A percentile compares a stretch with the other conserved stretches of the same genome.
phyloP scores from a whole-genome alignment of 2,797 vertebrate species.

The Hephaestus fuliginosus region DNA sequence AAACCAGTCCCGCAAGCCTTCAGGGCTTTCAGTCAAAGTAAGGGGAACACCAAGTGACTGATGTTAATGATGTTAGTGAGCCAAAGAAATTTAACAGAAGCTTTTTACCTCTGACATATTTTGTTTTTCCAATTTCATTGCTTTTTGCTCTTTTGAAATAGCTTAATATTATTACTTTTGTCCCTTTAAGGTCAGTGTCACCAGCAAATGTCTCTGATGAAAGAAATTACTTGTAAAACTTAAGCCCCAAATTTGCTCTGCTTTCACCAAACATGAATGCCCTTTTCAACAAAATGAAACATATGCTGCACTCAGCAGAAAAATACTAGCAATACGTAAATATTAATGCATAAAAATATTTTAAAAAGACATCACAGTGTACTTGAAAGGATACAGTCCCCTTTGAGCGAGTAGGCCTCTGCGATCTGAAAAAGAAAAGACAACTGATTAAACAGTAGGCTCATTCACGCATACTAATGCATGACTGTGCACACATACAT shows the following conservation, averaged over 20 bases:
- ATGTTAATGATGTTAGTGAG: background rate
- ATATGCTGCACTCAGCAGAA: slow-evolving; percentile 11
- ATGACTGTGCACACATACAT: background rate
- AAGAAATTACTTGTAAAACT: background rate
- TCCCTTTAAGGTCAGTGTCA: background rate
- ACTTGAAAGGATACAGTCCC: slow-evolving; percentile 87
- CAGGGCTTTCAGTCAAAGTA: slow-evolving; percentile 39
- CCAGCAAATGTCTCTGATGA: background rate
- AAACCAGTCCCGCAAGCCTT: slow-evolving; percentile 50
- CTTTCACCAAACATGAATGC: background rate
- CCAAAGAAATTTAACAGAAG: background rate
- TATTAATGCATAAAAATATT: slow-evolving; percentile 2
- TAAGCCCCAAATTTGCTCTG: background rate
- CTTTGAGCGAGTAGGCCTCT: slow-evolving; percentile 81
- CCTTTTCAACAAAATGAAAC: background rate
- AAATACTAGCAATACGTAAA: slow-evolving; percentile 11
- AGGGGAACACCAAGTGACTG: slow-evolving; percentile 57
- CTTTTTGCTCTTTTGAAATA: background rate
- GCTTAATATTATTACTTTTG: background rate
- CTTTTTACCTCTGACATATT: background rate
- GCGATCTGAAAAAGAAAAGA: slow-evolving; percentile 78
- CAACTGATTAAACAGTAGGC: slow-evolving; percentile 3
- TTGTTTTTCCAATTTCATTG: background rate
- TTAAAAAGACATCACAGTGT: background rate
- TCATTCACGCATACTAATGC: background rate